Percentiles rank a stretch among this genome's conserved stretches.
These are phyloP conservation scores for Papilio helenus DNA, from an alignment of 1,140 invertebrate genomes.

Conservation along the genomic window DNA sequence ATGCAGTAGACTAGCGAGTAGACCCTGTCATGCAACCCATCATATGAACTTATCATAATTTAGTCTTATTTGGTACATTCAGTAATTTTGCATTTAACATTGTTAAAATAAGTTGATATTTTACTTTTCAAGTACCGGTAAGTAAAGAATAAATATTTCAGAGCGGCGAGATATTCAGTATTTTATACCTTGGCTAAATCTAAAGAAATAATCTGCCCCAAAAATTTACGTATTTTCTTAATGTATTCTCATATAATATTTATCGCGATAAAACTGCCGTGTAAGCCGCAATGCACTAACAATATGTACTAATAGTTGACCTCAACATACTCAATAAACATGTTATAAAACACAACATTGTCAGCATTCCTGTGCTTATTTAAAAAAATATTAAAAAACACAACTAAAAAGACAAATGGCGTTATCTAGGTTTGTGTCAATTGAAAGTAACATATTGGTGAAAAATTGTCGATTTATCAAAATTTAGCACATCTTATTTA, in stretches of 20 bases:
- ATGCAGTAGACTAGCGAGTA: conserved; percentile 71
- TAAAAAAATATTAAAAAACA: conserved; percentile 22
- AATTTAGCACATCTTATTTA: conserved; percentile 35
- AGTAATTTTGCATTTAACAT: not conserved
- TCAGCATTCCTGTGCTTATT: conserved; percentile 5
- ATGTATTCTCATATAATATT: not conserved
- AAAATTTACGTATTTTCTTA: too few species aligned
- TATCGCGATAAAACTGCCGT: conserved; percentile 64
- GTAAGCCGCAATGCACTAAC: conserved; percentile 76
- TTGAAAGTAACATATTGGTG: conserved; percentile 48
- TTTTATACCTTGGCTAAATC: not conserved
- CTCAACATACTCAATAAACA: conserved; percentile 44
- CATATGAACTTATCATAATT: conserved; percentile 53
- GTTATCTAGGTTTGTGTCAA: conserved; percentile 45
- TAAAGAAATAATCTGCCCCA: too few species aligned
- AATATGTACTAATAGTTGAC: conserved; percentile 72
- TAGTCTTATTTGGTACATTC: conserved; percentile 39
- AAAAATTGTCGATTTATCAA: conserved; percentile 37
- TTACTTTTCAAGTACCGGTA: not conserved
- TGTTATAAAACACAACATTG: conserved; percentile 20
- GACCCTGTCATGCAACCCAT: conserved; percentile 74
- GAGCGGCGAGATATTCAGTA: not conserved
- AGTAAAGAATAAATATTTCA: not conserved
- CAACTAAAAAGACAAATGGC: conserved; percentile 39
- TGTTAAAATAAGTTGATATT: not conserved